phyloP scores from a whole-genome alignment of 1,140 invertebrate species.

The Radopholus similis region DNA sequence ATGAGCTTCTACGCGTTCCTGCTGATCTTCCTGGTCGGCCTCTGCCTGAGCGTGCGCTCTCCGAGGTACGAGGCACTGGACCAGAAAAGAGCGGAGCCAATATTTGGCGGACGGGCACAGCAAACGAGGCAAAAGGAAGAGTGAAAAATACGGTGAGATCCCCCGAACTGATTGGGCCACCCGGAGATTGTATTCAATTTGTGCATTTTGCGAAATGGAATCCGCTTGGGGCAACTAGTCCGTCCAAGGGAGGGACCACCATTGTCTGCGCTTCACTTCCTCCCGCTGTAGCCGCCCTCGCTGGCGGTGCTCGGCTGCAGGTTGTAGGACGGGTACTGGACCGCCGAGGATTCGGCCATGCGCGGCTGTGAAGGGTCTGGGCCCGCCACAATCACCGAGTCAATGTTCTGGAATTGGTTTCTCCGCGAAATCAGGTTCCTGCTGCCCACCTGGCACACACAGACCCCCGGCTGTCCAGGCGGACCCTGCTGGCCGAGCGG shows the following conservation, averaged over 20 bases:
- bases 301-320: neutral
- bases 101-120: no score
- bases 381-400: constrained; percentile 54
- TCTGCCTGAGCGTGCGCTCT: constrained; percentile 32
- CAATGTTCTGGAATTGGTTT: constrained; percentile 58
- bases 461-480: constrained; percentile 28
- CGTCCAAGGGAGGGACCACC: no score
- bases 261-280: no score
- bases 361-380: constrained; percentile 50
- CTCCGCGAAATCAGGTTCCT: constrained; percentile 33
- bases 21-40: constrained; percentile 33
- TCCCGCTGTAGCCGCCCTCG: no score
- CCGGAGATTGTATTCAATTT: no score
- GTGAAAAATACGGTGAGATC: no score
- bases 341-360: constrained; percentile 34
- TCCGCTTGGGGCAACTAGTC: no score
- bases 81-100: no score
- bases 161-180: no score
- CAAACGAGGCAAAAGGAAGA: neutral
- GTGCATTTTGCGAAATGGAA: no score
- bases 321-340: constrained; percentile 28
- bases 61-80: no score
- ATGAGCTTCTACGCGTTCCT: constrained; percentile 43
- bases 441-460: constrained; percentile 12
- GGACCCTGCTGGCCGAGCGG: constrained; percentile 50